These are phyloP conservation scores for Enoplosus armatus DNA, from an alignment of 2,797 vertebrate genomes.

Conservation along the genomic window DNA sequence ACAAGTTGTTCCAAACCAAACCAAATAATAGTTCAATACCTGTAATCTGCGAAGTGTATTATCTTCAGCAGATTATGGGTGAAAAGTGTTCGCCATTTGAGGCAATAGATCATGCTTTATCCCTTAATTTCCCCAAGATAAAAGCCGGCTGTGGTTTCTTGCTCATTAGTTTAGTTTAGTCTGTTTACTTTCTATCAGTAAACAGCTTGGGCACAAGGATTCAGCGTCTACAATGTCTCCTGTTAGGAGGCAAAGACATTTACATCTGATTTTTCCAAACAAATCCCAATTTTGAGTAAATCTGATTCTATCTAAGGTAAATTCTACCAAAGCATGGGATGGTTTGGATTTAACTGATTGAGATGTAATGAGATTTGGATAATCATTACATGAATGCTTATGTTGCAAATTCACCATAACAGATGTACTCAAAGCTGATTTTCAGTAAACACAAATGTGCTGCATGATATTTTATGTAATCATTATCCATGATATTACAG, in stretches of 20 bases:
- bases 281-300: slow-evolving; percentile 4
- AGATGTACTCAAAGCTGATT: slow-evolving; percentile 32
- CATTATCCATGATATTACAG: slow-evolving; percentile 3
- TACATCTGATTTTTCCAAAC: neutral
- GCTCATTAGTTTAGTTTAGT: slow-evolving; percentile 44
- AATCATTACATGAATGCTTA: slow-evolving; percentile 8
- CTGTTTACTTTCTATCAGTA: too few relatives aligned
- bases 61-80: slow-evolving; percentile 34
- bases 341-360: slow-evolving; percentile 17
- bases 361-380: slow-evolving; percentile 35
- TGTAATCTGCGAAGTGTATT: slow-evolving; percentile 22
- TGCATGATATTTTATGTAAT: neutral
- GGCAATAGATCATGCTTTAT: slow-evolving; percentile 39
- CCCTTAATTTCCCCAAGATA: slow-evolving; percentile 40
- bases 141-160: slow-evolving; percentile 25
- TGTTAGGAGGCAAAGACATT: neutral
- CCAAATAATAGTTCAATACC: slow-evolving; percentile 31
- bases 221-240: slow-evolving; percentile 1
- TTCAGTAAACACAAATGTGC: slow-evolving; percentile 7
- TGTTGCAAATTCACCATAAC: slow-evolving; percentile 23
- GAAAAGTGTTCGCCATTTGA: slow-evolving; percentile 46
- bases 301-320: slow-evolving; percentile 3
- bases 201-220: slow-evolving; percentile 10
- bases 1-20: slow-evolving; percentile 20
- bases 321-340: slow-evolving; percentile 10